These are phyloP conservation scores for Xenopus laevis DNA, from an alignment of 2,113 vertebrate species.

Conservation along the genomic window DNA sequence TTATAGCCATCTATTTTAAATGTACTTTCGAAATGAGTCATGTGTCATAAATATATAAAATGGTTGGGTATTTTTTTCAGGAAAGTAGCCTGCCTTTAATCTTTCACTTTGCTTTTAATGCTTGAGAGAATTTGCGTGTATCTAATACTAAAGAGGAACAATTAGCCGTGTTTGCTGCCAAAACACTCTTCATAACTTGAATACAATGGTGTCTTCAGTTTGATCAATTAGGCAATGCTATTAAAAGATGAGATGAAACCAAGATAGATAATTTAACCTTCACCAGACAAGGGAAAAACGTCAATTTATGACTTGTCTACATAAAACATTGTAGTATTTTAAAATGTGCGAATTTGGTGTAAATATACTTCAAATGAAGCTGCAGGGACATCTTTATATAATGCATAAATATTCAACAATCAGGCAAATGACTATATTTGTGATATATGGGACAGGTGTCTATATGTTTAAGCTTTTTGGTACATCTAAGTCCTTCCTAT, in stretches of 20 bases:
- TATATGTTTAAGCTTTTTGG: too few species aligned
- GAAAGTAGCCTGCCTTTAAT: slow-evolving; percentile 41
- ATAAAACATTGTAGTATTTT: too few species aligned
- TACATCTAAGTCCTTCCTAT: too few species aligned
- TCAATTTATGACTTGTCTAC: neutral
- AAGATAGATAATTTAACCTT: slow-evolving; percentile 16
- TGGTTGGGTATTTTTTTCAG: slow-evolving; percentile 26
- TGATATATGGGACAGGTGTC: too few species aligned
- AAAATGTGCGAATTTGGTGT: too few species aligned
- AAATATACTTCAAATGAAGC: too few species aligned
- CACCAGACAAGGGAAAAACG: neutral
- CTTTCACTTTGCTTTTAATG: slow-evolving; percentile 43
- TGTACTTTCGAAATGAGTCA: slow-evolving; percentile 32
- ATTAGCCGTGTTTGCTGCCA: slow-evolving; percentile 15
- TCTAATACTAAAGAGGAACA: slow-evolving; percentile 23
- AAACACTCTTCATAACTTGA: slow-evolving; percentile 9
- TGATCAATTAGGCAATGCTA: slow-evolving; percentile 29
- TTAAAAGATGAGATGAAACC: slow-evolving; percentile 20
- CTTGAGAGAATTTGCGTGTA: slow-evolving; percentile 37
- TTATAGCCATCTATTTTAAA: slow-evolving; percentile 27
- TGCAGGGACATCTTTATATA: too few species aligned
- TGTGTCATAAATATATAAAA: slow-evolving; percentile 43
- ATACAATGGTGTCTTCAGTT: slow-evolving; percentile 8
- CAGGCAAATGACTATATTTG: too few species aligned
- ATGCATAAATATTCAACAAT: too few species aligned